Evolutionary conservation across 2,888 invertebrate genomes (phyloP).

Genomic region (Ditula angustiorana): DNA sequence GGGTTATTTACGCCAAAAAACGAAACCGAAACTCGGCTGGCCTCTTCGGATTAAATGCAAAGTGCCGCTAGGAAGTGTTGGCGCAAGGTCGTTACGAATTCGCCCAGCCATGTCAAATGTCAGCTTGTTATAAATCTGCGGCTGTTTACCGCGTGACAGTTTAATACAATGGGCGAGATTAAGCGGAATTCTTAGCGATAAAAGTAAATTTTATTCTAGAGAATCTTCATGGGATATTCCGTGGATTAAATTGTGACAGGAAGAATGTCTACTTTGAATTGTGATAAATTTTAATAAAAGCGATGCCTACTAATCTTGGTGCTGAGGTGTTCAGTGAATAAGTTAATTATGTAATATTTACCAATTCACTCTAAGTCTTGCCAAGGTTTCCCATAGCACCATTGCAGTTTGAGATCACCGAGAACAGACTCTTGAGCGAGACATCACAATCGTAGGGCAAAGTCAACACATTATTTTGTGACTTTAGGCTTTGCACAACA

Average conservation of each 20-base stretch:
- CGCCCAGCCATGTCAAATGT: slow-evolving; percentile 38
- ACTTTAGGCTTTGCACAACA: slow-evolving; percentile 1
- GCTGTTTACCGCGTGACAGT: slow-evolving; percentile 16
- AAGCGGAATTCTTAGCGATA: slow-evolving; percentile 11
- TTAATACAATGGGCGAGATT: slow-evolving; percentile 35
- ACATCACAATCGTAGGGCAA: slow-evolving; percentile 17
- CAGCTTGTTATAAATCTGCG: slow-evolving; percentile 35
- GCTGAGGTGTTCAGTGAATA: not conserved
- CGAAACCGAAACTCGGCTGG: not conserved
- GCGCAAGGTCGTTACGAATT: slow-evolving; percentile 33
- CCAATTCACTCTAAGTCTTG: slow-evolving; percentile 27
- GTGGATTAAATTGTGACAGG: slow-evolving; percentile 1
- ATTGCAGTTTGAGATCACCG: slow-evolving; percentile 20
- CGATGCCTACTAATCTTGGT: not conserved
- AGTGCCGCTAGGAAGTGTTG: slow-evolving; percentile 32
- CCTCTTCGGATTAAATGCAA: not conserved
- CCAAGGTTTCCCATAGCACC: slow-evolving; percentile 31
- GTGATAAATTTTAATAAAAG: not conserved
- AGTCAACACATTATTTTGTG: slow-evolving; percentile 14
- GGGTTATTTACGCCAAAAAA: not conserved
- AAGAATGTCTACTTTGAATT: not conserved
- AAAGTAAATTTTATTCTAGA: slow-evolving; percentile 11
- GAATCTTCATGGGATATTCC: slow-evolving; percentile 8
- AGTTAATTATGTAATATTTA: slow-evolving; percentile 16
- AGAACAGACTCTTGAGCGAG: not conserved